phyloP scores from a whole-genome alignment of 2,888 invertebrate species.

The Eumacrocentrus americanus region DNA sequence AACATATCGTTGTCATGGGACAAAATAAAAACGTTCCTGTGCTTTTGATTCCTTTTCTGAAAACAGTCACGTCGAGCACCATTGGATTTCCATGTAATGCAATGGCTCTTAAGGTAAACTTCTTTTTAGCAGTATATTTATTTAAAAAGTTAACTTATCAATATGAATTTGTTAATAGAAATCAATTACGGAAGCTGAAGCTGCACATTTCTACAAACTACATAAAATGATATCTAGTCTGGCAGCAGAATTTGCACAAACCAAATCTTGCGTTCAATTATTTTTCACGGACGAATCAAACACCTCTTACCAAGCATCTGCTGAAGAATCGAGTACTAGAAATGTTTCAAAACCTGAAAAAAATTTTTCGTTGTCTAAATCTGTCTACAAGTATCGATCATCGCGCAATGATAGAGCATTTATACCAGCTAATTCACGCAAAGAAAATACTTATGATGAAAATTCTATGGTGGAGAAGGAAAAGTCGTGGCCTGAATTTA shows the following conservation, averaged over 20 bases:
- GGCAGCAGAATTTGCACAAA: constrained; percentile 27
- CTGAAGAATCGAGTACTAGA: constrained; percentile 14
- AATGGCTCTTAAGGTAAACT: constrained; percentile 52
- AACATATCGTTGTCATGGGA: constrained; percentile 54
- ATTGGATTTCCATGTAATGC: constrained; percentile 50
- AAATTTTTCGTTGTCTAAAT: constrained; percentile 36
- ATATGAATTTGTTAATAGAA: constrained; percentile 39
- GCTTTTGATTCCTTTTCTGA: constrained; percentile 50
- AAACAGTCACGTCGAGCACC: constrained; percentile 42
- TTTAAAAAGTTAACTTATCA: background rate
- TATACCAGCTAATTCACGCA: constrained; percentile 41
- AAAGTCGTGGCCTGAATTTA: constrained; percentile 42
- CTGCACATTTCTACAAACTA: constrained; percentile 43
- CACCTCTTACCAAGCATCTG: background rate
- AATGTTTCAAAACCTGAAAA: constrained; percentile 12
- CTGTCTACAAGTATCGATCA: constrained; percentile 51
- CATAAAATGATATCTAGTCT: constrained; percentile 40
- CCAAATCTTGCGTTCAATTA: constrained; percentile 24
- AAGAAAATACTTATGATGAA: background rate
- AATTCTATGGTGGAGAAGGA: background rate
- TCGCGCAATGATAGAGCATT: constrained; percentile 51
- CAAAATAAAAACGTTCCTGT: constrained; percentile 49
- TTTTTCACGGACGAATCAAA: constrained; percentile 23
- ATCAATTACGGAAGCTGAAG: constrained; percentile 28
- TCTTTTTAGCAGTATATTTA: background rate